These are phyloP conservation scores for Merodon equestris DNA, from an alignment of 2,888 invertebrate species.

Conservation along the genomic window DNA sequence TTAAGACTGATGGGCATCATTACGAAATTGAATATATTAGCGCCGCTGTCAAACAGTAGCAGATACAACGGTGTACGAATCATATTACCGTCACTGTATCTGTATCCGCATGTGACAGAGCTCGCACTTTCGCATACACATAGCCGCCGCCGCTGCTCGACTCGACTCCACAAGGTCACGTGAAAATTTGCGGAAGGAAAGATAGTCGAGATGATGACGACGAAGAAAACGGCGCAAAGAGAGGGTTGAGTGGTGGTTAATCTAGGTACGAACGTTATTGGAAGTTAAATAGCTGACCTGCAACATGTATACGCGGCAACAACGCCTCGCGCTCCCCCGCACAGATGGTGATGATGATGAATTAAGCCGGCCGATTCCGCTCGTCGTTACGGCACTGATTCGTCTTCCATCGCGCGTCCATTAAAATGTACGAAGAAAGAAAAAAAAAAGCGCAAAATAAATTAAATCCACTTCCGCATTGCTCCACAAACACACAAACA, in stretches of 20 bases:
- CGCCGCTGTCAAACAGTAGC: conserved; percentile 32
- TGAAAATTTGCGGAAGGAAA: conserved; percentile 62
- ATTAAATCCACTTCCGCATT: conserved; percentile 79
- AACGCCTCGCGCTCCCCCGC: conserved; percentile 46
- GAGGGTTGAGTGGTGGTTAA: too few species aligned
- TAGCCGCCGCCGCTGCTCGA: conserved; percentile 20
- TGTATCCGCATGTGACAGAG: conserved; percentile 55
- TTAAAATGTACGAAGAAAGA: conserved; percentile 59
- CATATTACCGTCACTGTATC: conserved; percentile 27
- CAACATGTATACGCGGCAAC: conserved; percentile 22
- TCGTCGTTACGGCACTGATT: conserved; percentile 61
- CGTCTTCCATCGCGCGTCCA: conserved; percentile 59
- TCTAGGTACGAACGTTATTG: too few species aligned
- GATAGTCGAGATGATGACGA: conserved; percentile 6
- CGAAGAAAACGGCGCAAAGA: too few species aligned
- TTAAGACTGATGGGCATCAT: neutral
- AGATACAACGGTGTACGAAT: conserved; percentile 55
- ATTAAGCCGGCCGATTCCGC: neutral
- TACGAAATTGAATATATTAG: too few species aligned
- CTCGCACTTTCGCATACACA: conserved; percentile 32
- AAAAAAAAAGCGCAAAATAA: conserved; percentile 72
- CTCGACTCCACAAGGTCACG: conserved; percentile 43
- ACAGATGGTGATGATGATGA: neutral
- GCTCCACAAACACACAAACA: conserved; percentile 77
- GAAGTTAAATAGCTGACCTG: conserved; percentile 37